phyloP scores from a whole-genome alignment of 2,797 vertebrate species.

The Cuculus canorus region DNA sequence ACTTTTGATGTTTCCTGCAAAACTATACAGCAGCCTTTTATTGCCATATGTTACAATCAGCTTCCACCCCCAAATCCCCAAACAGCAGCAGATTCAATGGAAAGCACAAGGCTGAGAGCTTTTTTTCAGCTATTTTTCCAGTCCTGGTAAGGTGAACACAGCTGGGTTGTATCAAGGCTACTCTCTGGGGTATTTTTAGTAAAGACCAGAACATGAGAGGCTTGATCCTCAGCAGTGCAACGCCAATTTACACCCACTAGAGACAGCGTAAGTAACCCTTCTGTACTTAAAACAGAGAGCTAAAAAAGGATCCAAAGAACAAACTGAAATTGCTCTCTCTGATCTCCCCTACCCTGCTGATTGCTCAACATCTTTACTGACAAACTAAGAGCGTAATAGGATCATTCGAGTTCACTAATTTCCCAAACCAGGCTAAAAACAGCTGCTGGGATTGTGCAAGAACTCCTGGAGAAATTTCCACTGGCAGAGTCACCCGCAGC shows the following conservation, averaged over 20 bases:
- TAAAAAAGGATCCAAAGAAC: slow-evolving; percentile 41
- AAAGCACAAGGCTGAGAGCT: slow-evolving; percentile 11
- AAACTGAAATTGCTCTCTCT: slow-evolving; percentile 36
- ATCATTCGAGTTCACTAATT: slow-evolving; percentile 80
- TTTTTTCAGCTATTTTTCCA: slow-evolving; percentile 17
- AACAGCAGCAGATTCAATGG: background rate
- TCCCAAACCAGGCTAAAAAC: slow-evolving; percentile 79
- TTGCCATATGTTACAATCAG: background rate
- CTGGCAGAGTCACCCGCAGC: slow-evolving; percentile 58
- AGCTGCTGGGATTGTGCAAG: slow-evolving; percentile 78
- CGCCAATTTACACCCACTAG: slow-evolving; percentile 36
- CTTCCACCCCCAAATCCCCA: background rate
- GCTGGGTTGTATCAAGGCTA: slow-evolving; percentile 37
- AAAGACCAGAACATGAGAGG: background rate
- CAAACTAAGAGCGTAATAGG: slow-evolving; percentile 60
- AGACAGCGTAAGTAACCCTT: background rate
- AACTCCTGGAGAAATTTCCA: slow-evolving; percentile 77
- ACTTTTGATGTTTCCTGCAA: background rate
- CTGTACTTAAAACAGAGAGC: background rate
- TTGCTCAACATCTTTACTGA: slow-evolving; percentile 77
- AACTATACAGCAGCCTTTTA: background rate
- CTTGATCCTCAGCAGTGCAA: slow-evolving; percentile 14
- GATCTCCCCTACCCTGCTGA: slow-evolving; percentile 38
- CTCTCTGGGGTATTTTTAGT: slow-evolving; percentile 55
- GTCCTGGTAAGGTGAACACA: slow-evolving; percentile 58